phyloP scores from a whole-genome alignment of 92 coral and sea anemone species.

The Parazoanthus swiftii region DNA sequence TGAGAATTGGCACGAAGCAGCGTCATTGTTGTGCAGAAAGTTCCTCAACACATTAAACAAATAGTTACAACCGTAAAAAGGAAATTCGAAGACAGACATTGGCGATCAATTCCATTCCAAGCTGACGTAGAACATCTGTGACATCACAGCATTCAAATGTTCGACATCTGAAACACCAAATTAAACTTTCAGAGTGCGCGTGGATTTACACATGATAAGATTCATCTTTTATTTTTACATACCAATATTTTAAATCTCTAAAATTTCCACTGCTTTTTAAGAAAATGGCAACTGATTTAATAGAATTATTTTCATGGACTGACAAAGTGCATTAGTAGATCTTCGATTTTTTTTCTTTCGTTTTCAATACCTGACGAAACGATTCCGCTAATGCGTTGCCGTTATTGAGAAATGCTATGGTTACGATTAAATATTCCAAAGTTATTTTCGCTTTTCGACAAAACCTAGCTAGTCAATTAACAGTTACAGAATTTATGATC shows the following conservation, averaged over 20 bases:
- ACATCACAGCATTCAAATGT: conserved; percentile 26
- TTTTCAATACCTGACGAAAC: neutral
- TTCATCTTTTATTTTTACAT: neutral
- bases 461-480: neutral
- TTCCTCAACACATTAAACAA: neutral
- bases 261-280: neutral
- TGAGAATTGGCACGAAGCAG: neutral
- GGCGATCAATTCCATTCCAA: neutral
- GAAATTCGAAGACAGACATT: neutral
- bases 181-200: conserved; percentile 33
- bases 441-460: neutral
- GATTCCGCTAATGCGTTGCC: neutral
- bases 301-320: too few relatives aligned
- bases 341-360: too few relatives aligned
- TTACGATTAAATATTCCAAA: too few relatives aligned
- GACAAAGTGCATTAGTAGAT: neutral
- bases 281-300: neutral
- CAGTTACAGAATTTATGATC: neutral
- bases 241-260: neutral
- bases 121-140: conserved; percentile 37
- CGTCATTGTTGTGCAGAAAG: neutral
- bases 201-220: neutral
- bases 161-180: conserved; percentile 14
- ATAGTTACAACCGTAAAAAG: neutral
- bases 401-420: neutral